These are phyloP conservation scores for Clarias magur DNA, from an alignment of 2,113 vertebrate genomes.

Conservation along the genomic window DNA sequence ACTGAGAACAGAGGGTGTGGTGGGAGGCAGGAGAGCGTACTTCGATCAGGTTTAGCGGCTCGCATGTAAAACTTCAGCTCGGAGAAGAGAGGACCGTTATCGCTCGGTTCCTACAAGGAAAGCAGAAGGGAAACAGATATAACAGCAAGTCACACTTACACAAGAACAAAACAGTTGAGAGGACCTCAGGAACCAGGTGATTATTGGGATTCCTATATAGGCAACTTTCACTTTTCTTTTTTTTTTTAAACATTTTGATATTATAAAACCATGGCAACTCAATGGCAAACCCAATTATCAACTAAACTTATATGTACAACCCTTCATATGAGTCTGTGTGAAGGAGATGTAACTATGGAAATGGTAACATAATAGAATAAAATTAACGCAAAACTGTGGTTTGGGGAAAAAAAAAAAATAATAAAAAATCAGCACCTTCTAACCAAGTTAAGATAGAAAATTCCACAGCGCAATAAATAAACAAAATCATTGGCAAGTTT, in stretches of 20 bases:
- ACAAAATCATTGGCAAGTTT: background rate
- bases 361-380: background rate
- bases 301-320: background rate
- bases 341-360: background rate
- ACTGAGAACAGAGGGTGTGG: slow-evolving; percentile 16
- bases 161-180: background rate
- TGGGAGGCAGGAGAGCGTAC: slow-evolving; percentile 73
- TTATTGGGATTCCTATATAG: background rate
- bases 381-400: background rate
- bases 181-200: background rate
- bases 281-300: background rate
- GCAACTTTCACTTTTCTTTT: background rate
- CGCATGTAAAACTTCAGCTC: slow-evolving; percentile 97
- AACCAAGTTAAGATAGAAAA: background rate
- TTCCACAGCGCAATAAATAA: background rate
- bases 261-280: background rate
- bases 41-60: slow-evolving; percentile 92
- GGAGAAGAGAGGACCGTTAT: slow-evolving; percentile 94
- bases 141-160: background rate
- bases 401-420: too few relatives aligned
- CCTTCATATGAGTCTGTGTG: too few relatives aligned
- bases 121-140: background rate
- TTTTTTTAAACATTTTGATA: too few relatives aligned
- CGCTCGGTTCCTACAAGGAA: slow-evolving; percentile 83
- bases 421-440: background rate